A percentile compares a stretch with the other conserved stretches of the same genome.
phyloP scores from a whole-genome alignment of 2,113 vertebrate species.

The Muntiacus reevesi region DNA sequence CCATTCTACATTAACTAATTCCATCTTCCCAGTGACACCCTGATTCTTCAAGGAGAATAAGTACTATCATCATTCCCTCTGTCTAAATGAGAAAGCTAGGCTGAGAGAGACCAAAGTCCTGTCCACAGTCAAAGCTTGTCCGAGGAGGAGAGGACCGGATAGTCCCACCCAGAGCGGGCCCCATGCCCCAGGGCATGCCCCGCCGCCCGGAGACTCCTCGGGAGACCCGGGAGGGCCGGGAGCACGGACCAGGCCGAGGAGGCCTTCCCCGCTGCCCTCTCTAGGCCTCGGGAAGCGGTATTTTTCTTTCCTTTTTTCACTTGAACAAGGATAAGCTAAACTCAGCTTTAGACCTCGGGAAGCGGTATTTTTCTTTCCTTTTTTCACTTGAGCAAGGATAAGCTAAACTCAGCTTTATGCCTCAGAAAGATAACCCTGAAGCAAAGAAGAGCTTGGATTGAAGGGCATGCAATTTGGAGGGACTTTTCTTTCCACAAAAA shows the following conservation, averaged over 20 bases:
- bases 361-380: background rate
- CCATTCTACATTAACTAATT: background rate
- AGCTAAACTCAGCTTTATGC: background rate
- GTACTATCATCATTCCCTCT: background rate
- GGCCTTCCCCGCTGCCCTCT: background rate
- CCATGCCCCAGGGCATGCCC: fast-evolving
- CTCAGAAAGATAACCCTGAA: background rate
- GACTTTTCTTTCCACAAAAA: background rate
- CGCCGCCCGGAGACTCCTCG: fast-evolving
- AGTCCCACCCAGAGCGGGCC: background rate
- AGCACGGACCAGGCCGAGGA: background rate
- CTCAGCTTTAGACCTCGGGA: background rate
- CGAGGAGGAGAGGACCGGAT: background rate
- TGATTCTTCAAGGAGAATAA: background rate
- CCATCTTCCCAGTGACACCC: background rate
- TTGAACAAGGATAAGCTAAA: background rate
- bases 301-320: background rate
- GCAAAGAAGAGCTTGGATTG: background rate
- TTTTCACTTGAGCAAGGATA: background rate
- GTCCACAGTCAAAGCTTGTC: background rate
- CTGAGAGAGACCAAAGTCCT: background rate
- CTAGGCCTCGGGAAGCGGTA: background rate
- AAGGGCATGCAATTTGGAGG: background rate
- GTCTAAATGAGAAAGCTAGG: background rate
- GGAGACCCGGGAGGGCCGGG: background rate